phyloP scores from a whole-genome alignment of 2,888 invertebrate genomes.

The Heliconius hortense region DNA sequence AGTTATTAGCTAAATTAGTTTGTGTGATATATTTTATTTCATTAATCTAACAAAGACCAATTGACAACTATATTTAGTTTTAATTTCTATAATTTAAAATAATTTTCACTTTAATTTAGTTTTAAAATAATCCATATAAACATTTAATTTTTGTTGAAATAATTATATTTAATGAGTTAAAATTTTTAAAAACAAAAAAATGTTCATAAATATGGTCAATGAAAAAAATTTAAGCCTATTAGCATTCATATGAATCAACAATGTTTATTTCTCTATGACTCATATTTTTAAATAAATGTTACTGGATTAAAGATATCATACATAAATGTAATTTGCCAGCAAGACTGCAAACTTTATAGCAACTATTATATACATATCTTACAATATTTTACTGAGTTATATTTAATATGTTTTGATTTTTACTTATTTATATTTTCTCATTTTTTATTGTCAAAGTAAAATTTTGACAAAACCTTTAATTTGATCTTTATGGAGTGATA shows the following conservation, averaged over 20 bases:
- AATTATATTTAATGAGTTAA: not conserved
- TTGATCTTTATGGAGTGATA: not conserved
- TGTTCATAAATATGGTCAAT: not conserved
- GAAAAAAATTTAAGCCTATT: not conserved
- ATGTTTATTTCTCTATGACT: not conserved
- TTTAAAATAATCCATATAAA: not conserved
- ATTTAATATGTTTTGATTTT: not conserved
- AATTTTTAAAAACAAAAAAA: not conserved
- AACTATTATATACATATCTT: slow-evolving; percentile 12
- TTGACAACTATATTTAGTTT: slow-evolving; percentile 16
- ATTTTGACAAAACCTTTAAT: not conserved
- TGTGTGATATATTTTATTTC: slow-evolving; percentile 33
- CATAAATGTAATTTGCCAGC: not conserved
- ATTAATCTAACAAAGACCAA: slow-evolving; percentile 11
- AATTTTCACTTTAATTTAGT: not conserved
- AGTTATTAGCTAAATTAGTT: slow-evolving; percentile 26
- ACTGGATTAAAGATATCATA: not conserved
- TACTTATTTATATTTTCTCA: not conserved
- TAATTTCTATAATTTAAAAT: slow-evolving; percentile 4
- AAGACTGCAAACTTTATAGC: slow-evolving; percentile 1
- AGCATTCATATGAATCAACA: not conserved
- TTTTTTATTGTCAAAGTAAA: not conserved
- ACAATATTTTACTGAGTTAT: not conserved
- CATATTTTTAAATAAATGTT: not conserved
- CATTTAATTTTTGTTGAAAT: not conserved